Base-by-base conservation (phyloP, 2,888 invertebrate species). In the Eucera pruinosa region DNA sequence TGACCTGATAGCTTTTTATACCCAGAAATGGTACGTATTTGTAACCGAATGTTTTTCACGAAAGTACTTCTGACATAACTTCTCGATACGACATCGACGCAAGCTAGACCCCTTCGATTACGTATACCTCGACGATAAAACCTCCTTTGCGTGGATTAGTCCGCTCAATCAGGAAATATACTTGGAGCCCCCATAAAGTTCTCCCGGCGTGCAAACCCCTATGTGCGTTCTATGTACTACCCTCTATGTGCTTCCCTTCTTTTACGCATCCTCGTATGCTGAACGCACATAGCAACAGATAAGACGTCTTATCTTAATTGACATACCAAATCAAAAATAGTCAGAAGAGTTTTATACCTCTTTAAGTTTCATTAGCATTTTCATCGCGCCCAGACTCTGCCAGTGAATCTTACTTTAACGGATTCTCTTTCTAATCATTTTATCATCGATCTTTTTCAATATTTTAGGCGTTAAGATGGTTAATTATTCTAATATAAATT, bases 111-210 rank as follows among this genome's bases (percentile, higher is more conserved):
- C 86, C 83, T 88, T 83, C 88, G 87, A 89, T 89, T 88, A 86
- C 88, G 88, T 87, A 89, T 87, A 89, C 86, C 83, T 77, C 83
- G 88, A 88, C 89, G 89, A 90, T 90, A 90, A 90, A 90, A 90
- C 89, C 90, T 90, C 86, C 90, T 90, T 90, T 90, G 90, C 90
- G 90, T 90, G 90, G 90, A 90, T 90, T 90, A 90, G 90, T 89
- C 89, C 90, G 89, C 90, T 90, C 90, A 90, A 90, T 90, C 90
- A 90, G 89, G 90, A 90, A 90, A 90, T 90, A 90, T 90, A 90
- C 89, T 90, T 82, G 78, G 82, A 60, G 86, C 87, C 89, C 90
- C 89, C 90, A 90, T 90, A 90, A 90, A 90, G 82, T 81, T 83
- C 85, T 79, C 80, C 82, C 84, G 60, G 69, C 80, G 86, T 85